Conservation (phyloP, 2,113 vertebrate genomes). For the Solea solea region DNA sequence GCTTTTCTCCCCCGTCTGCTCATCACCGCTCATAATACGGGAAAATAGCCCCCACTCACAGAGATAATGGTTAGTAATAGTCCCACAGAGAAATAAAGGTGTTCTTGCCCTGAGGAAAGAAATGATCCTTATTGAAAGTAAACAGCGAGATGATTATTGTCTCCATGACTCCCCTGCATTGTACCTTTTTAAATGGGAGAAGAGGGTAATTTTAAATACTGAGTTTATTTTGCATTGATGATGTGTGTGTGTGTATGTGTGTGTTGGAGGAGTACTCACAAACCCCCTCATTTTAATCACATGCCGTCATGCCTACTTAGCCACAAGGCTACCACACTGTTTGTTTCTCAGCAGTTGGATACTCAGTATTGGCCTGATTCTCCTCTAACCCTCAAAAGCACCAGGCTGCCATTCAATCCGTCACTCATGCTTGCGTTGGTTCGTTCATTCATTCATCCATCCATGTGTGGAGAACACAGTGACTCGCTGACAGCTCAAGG, state of each 20-base stretch:
- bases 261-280: conserved; percentile 31
- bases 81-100: conserved; percentile 57
- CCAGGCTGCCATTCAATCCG: conserved; percentile 9
- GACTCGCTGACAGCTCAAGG: conserved; percentile 42
- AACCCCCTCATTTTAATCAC: conserved; percentile 62
- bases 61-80: conserved; percentile 49
- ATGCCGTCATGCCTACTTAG: conserved; percentile 57
- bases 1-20: conserved; percentile 17
- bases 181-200: conserved; percentile 43
- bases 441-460: conserved; percentile 29
- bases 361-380: conserved; percentile 14
- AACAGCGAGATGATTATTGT: conserved; percentile 57
- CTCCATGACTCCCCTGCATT: conserved; percentile 29
- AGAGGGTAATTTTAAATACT: conserved; percentile 37
- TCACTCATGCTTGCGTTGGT: not conserved
- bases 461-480: conserved; percentile 22
- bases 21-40: conserved; percentile 17
- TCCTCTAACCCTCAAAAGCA: conserved; percentile 23
- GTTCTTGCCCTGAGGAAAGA: conserved; percentile 51
- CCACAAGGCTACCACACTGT: conserved; percentile 38
- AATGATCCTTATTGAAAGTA: conserved; percentile 65
- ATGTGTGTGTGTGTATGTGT: conserved; percentile 5
- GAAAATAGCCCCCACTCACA: not conserved
- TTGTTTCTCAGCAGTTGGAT: conserved; percentile 12
- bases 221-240: conserved; percentile 10